phyloP scores from a whole-genome alignment of 2,888 invertebrate species.

The Lasioglossum lativentre region DNA sequence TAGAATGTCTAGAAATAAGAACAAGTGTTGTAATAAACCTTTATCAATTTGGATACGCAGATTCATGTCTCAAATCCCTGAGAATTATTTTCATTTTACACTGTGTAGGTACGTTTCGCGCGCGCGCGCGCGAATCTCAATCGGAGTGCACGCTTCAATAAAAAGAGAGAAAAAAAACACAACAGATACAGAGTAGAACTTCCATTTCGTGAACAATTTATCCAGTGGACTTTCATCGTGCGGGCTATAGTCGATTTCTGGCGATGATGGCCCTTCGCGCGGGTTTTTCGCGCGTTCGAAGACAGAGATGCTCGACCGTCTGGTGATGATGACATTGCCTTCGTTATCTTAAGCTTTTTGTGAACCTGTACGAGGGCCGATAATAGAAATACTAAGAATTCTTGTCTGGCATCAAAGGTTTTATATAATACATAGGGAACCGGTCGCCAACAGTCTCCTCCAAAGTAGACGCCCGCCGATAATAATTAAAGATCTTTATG shows the following conservation, averaged over 20 bases:
- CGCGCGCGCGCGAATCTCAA: constrained; percentile 31
- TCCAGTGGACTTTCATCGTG: constrained; percentile 66
- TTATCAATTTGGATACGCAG: neutral
- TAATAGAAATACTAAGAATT: constrained; percentile 2
- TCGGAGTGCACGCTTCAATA: constrained; percentile 74
- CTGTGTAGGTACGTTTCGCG: constrained; percentile 22
- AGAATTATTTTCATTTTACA: neutral
- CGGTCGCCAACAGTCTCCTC: neutral
- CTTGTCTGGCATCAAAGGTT: constrained; percentile 4
- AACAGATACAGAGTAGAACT: constrained; percentile 66
- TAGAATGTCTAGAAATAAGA: constrained; percentile 12
- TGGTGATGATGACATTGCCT: constrained; percentile 23
- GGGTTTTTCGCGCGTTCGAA: constrained; percentile 1
- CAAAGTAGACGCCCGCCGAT: neutral
- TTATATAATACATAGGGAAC: neutral
- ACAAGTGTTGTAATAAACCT: constrained; percentile 5
- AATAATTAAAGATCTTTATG: neutral
- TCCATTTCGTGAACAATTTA: constrained; percentile 48
- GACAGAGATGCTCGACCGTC: constrained; percentile 9
- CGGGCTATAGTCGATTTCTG: constrained; percentile 71
- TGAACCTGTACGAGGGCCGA: constrained; percentile 21
- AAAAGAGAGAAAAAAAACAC: constrained; percentile 47
- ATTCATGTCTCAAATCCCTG: neutral
- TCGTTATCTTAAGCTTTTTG: constrained; percentile 21
- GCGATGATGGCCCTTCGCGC: constrained; percentile 38